Base-by-base conservation (phyloP, 2,113 vertebrate genomes). In the Upupa epops region DNA sequence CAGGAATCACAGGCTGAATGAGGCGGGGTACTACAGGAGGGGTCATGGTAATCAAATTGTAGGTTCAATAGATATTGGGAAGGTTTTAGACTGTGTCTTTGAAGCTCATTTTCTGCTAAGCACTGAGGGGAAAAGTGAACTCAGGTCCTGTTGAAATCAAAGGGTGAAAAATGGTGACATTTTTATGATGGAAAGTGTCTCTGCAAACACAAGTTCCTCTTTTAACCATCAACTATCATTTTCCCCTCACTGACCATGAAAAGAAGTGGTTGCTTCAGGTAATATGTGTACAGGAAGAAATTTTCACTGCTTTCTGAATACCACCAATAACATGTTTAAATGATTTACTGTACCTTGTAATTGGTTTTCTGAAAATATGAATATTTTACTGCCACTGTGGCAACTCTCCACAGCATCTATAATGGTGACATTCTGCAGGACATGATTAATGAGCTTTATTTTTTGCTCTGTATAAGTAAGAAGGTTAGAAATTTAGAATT, bases 321-420 rank as follows among this genome's bases (percentile, higher is more conserved):
- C 86, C 79, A 58, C 94, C 89, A 92, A 64, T 92, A 95, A 78
- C 58, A 83, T 3, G 3, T 96, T 96, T 51, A 95, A 95, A 86
- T 97, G 87, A 96, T 95, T 97, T 94, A 93, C 88, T 95, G 66
- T 94, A 95, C 96, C 85, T 96, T 94, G 79, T 88, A 95, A 95
- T 97, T 97, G 90, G 86, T 93, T 97, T 97, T 96, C 86, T 68
- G 81, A 93, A 96, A 94, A 77, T 78, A 88, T 97, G 94, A 94
- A 94, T 97, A 96, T 96, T 97, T 97, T 92, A 97, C 75, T 96
- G 93, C 94, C 96, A 96, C 97, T 97, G 85, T 96, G 86, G 92
- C 70, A 96, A 96, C 82, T 97, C 96, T 95, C 93, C 91, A 92
- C 56, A 83, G 90, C 93, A 97, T 98, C 95, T 93, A 95, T 98